Conservation (phyloP, 2,113 vertebrate species). For the Triplophysa siluroides region DNA sequence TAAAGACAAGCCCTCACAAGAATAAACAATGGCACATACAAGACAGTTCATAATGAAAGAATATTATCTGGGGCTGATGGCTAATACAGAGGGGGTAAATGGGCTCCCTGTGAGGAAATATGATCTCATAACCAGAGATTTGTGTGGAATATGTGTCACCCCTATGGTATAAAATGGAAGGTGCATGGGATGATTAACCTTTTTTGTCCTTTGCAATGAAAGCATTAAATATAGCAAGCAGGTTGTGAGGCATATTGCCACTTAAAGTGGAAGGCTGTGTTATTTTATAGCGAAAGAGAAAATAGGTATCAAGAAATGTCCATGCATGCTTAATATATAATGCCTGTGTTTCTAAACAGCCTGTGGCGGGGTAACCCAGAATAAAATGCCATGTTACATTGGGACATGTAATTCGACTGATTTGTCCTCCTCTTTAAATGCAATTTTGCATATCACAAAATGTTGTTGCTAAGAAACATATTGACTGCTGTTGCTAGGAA, state of each 20-base stretch:
- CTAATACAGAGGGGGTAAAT: background rate
- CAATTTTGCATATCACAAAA: conserved; percentile 51
- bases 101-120: background rate
- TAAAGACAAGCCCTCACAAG: conserved; percentile 20
- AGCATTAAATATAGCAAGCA: conserved; percentile 17
- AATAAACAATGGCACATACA: conserved; percentile 5
- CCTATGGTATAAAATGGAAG: background rate
- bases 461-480: conserved; percentile 60
- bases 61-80: background rate
- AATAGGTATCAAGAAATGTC: background rate
- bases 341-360: background rate
- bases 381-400: conserved; percentile 23
- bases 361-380: background rate
- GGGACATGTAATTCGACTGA: conserved; percentile 25
- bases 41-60: conserved; percentile 8
- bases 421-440: conserved; percentile 31
- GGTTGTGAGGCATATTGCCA: background rate
- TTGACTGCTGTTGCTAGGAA: conserved; percentile 65
- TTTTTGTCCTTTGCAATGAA: background rate
- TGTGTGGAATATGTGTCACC: background rate
- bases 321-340: conserved; percentile 8
- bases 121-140: background rate
- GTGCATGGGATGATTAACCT: background rate
- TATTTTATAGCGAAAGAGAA: background rate
- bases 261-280: background rate